Evolutionary conservation across 1,140 invertebrate species (phyloP).

Genomic region (Manduca sexta): DNA sequence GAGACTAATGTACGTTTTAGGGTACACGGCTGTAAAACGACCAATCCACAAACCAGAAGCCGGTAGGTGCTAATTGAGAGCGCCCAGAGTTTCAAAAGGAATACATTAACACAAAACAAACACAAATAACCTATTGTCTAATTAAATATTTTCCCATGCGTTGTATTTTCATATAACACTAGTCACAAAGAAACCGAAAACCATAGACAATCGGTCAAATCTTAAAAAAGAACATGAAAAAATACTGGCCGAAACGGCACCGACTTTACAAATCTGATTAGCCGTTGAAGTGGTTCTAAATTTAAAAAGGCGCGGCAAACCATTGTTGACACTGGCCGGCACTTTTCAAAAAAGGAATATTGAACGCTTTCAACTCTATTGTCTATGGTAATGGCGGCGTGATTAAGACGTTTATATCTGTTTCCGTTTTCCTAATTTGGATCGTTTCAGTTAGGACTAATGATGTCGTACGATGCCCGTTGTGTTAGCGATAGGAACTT

Average conservation of each 20-base stretch:
- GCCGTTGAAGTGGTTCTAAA: slow-evolving; percentile 62
- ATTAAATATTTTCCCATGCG: slow-evolving; percentile 70
- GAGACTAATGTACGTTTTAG: too few relatives aligned
- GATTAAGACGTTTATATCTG: slow-evolving; percentile 50
- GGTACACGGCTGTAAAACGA: background rate
- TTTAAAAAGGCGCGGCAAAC: slow-evolving; percentile 53
- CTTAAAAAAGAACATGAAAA: slow-evolving; percentile 28
- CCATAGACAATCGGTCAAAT: slow-evolving; percentile 29
- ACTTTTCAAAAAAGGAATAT: slow-evolving; percentile 35
- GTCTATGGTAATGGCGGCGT: slow-evolving; percentile 55
- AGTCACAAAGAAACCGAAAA: slow-evolving; percentile 50
- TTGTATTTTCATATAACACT: slow-evolving; percentile 29
- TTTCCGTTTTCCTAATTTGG: slow-evolving; percentile 24
- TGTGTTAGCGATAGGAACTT: too few relatives aligned
- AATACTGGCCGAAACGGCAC: slow-evolving; percentile 18
- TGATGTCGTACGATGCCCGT: background rate
- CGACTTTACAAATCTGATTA: slow-evolving; percentile 69
- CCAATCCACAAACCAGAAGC: slow-evolving; percentile 34
- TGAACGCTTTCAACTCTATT: slow-evolving; percentile 55
- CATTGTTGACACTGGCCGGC: slow-evolving; percentile 53
- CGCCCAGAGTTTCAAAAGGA: slow-evolving; percentile 54
- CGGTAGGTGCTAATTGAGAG: slow-evolving; percentile 58
- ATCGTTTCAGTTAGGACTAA: slow-evolving; percentile 1
- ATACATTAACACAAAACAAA: slow-evolving; percentile 70
- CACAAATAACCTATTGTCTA: slow-evolving; percentile 70